Base-by-base conservation (phyloP, 2,113 vertebrate species). In the Brachypodius melanocephalos region DNA sequence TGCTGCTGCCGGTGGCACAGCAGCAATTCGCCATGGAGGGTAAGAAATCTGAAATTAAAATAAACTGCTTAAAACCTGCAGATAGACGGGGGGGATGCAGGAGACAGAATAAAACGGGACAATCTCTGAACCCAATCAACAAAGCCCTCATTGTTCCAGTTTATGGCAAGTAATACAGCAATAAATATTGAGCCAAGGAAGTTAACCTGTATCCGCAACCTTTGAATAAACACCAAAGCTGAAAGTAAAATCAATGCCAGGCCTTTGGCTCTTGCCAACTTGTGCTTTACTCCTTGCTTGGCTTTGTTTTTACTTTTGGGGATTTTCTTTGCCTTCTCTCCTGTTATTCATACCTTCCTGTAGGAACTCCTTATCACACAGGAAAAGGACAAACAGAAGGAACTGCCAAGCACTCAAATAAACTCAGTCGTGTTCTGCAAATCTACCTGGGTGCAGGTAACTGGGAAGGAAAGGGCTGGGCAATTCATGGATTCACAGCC, bases 131-230 rank as follows among this genome's bases (percentile, higher is more conserved):
- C 79, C 91, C 84, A 66, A 79, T 92, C 94, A 92, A 97, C 96
- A 97, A 95, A 91, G 92, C 58, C 4, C 72, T 91, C 93, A 91
- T 95, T 97, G 96, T 97, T 97, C 91, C 81, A 78, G 85, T 63
- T 88, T 73, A 88, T 95, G 93, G 91, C 85, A 90, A 96, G 96
- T 74, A 95, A 95, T 34, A 32, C 2, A 73, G 90, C 94, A 87
- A 96, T 96, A 96, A 96, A 94, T 94, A 96, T 49, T 71, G 85
- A 96, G 93, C 94, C 90, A 83, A 96, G 93, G 90, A 96, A 97
- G 95, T 94, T 93, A 96, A 97, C 96, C 95, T 93, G 88, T 94
- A 97, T 85, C 93, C 90, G 83, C 69, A 85, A 90, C 86, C 91
- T 96, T 69, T 95, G 93, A 96, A 96, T 97, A 96, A 96, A 96